A percentile compares a stretch with the other conserved stretches of the same genome.
phyloP scores from a whole-genome alignment of 2,113 vertebrate genomes.

The Oncorhynchus keta region DNA sequence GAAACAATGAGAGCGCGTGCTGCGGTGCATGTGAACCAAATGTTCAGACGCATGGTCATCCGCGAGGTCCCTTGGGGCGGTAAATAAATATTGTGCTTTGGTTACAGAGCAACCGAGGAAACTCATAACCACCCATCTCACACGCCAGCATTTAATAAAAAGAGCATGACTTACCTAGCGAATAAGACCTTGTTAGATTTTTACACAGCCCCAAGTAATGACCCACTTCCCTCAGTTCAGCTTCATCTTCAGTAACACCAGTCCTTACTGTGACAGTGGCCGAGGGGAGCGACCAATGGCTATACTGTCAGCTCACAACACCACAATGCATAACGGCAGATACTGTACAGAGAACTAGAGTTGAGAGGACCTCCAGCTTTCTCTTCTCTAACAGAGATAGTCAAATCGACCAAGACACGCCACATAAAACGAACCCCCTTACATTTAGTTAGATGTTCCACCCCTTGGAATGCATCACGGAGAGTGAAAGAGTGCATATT shows the following conservation, averaged over 20 bases:
- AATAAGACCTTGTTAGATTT: constrained; percentile 51
- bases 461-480: constrained; percentile 38
- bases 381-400: constrained; percentile 7
- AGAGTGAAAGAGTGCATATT: constrained; percentile 41
- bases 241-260: constrained; percentile 52
- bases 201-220: constrained; percentile 23
- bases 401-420: constrained; percentile 51
- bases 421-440: constrained; percentile 46
- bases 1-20: not conserved
- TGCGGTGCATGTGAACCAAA: constrained; percentile 20
- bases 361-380: constrained; percentile 44
- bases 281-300: constrained; percentile 54
- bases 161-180: constrained; percentile 57
- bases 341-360: constrained; percentile 39
- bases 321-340: constrained; percentile 38
- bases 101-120: not conserved
- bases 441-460: constrained; percentile 1
- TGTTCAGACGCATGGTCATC: constrained; percentile 26
- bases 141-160: not conserved
- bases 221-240: constrained; percentile 71
- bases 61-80: constrained; percentile 34
- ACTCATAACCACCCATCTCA: not conserved
- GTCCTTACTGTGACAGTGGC: constrained; percentile 63
- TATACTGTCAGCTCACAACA: constrained; percentile 53
- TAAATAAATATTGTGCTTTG: not conserved